phyloP scores from a whole-genome alignment of 2,888 invertebrate genomes.

The Heliconius sara region DNA sequence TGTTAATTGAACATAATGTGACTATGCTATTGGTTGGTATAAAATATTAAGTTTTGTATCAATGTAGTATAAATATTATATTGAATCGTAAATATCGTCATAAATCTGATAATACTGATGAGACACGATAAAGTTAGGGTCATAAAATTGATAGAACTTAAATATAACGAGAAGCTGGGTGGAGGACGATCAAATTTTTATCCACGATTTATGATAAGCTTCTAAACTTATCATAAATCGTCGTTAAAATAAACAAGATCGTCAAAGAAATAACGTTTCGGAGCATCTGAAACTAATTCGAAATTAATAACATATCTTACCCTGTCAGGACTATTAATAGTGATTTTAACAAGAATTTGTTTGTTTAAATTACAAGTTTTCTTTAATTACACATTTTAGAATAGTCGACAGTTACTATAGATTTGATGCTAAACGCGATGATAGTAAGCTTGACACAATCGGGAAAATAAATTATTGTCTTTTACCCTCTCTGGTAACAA shows the following conservation, averaged over 20 bases:
- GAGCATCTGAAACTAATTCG: background rate
- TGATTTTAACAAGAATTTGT: background rate
- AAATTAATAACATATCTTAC: background rate
- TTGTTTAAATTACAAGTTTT: no score
- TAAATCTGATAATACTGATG: constrained; percentile 44
- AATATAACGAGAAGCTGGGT: constrained; percentile 29
- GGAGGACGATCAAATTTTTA: constrained; percentile 18
- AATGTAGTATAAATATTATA: background rate
- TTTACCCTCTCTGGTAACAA: no score
- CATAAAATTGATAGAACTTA: constrained; percentile 33
- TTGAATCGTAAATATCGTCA: constrained; percentile 2
- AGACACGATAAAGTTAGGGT: constrained; percentile 16
- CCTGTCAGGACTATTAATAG: background rate
- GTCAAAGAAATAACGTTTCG: background rate
- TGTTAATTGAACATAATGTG: no score
- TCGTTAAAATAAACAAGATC: background rate
- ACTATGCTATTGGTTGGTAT: background rate
- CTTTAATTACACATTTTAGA: no score
- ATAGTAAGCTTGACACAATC: no score
- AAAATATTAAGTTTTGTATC: background rate
- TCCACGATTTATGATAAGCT: constrained; percentile 20
- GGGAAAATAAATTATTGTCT: no score
- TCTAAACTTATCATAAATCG: background rate
- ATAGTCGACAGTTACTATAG: no score
- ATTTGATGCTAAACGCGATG: no score